Evolutionary conservation across 2,113 vertebrate species (phyloP).

Genomic region (Glareola pratincola): DNA sequence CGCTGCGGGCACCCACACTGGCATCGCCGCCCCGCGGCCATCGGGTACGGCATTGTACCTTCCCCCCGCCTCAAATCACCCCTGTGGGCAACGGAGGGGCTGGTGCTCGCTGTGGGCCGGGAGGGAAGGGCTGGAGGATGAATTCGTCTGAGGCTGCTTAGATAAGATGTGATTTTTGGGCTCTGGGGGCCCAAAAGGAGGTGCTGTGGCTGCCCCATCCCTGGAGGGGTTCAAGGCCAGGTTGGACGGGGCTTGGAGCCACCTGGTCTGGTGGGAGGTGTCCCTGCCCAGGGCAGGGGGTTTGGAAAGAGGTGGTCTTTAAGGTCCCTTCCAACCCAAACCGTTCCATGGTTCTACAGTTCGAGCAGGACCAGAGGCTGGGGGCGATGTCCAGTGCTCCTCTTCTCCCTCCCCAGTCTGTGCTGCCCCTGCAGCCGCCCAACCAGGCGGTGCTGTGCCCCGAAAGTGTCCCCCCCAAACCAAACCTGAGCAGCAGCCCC

Average conservation of each 20-base stretch:
- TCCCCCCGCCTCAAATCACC: not conserved
- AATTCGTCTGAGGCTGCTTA: not conserved
- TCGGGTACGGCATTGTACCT: not conserved
- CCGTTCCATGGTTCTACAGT: no score
- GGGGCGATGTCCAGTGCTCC: not conserved
- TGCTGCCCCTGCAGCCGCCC: not conserved
- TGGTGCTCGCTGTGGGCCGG: fast-evolving
- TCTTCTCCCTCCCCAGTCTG: not conserved
- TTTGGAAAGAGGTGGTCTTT: no score
- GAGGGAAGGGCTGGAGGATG: not conserved
- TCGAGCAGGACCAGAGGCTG: not conserved
- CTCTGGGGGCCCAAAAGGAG: not conserved
- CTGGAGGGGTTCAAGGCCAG: no score
- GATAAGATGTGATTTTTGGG: not conserved
- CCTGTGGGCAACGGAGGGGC: not conserved
- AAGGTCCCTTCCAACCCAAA: no score
- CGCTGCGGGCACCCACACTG: fast-evolving
- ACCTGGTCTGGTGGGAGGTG: no score
- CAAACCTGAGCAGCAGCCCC: not conserved
- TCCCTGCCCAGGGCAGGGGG: no score
- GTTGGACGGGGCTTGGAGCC: no score
- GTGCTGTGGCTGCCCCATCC: no score
- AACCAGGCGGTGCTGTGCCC: not conserved
- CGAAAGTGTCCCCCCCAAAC: not conserved
- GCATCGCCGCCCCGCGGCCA: not conserved